Percentiles rank a stretch among this genome's conserved stretches.
These are phyloP conservation scores for Lycophotia porphyrea DNA, from an alignment of 2,888 invertebrate genomes.

Conservation along the genomic window DNA sequence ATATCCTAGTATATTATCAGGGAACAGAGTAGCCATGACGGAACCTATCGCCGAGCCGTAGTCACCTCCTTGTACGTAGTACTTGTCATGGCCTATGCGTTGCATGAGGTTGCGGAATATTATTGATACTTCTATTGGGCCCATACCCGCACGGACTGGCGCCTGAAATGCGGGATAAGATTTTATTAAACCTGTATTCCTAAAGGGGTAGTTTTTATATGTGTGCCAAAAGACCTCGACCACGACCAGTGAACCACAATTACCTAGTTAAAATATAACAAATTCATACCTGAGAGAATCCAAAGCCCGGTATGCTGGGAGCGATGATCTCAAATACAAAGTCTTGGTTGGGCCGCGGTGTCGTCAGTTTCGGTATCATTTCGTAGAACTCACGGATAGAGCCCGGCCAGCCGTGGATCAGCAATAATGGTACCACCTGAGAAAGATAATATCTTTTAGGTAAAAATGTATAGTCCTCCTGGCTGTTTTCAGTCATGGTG, in stretches of 20 bases:
- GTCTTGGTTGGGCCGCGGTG: constrained; percentile 84
- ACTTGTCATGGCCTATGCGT: constrained; percentile 91
- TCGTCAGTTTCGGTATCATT: constrained; percentile 92
- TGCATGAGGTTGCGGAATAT: constrained; percentile 93
- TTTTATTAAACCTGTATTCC: background rate
- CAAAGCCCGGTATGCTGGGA: constrained; percentile 93
- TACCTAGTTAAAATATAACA: background rate
- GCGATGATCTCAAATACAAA: constrained; percentile 93
- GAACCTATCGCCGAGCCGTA: constrained; percentile 92
- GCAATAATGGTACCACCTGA: constrained; percentile 91
- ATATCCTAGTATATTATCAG: constrained; percentile 85
- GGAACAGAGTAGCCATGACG: constrained; percentile 91
- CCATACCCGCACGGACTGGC: constrained; percentile 90
- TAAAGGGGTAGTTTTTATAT: background rate
- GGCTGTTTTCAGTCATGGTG: background rate
- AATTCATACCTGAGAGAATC: constrained; percentile 91
- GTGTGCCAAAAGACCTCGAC: too few relatives aligned
- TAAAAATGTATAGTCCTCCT: background rate
- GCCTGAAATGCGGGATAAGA: constrained; percentile 73
- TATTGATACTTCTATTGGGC: constrained; percentile 89
- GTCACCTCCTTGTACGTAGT: constrained; percentile 94
- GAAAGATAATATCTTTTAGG: constrained; percentile 19
- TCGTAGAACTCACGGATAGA: constrained; percentile 95
- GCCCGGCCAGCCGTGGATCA: constrained; percentile 97
- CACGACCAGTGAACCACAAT: background rate